These are phyloP conservation scores for Mayetiola destructor DNA, from an alignment of 2,888 invertebrate species.

Conservation along the genomic window DNA sequence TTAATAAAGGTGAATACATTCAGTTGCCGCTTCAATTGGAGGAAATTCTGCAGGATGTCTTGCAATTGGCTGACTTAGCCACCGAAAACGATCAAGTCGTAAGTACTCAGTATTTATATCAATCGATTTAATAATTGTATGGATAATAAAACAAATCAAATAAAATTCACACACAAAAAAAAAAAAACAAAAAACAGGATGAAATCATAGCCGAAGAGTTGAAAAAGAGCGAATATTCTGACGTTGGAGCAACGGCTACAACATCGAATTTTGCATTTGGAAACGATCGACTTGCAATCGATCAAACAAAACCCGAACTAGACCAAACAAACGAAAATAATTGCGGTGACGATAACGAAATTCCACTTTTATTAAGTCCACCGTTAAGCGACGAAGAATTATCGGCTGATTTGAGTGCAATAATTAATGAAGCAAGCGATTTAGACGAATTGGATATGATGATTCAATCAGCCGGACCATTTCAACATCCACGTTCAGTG, in stretches of 20 bases:
- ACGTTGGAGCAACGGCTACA: background rate
- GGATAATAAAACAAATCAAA: too few relatives aligned
- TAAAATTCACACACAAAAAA: background rate
- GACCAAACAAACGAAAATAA: background rate
- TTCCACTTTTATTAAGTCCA: background rate
- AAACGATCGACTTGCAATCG: background rate
- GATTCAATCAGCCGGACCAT: slow-evolving; percentile 33
- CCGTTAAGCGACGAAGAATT: slow-evolving; percentile 8
- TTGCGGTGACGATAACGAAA: background rate
- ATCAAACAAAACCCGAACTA: background rate
- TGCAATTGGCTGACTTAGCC: slow-evolving; percentile 30
- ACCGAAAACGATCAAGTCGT: slow-evolving; percentile 22
- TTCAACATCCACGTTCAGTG: slow-evolving; percentile 25
- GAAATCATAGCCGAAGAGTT: slow-evolving; percentile 5
- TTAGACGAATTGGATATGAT: slow-evolving; percentile 31
- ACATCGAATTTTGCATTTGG: slow-evolving; percentile 5
- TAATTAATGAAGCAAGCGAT: slow-evolving; percentile 33
- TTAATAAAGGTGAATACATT: slow-evolving; percentile 35
- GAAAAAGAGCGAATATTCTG: background rate
- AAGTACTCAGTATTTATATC: background rate
- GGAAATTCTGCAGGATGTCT: slow-evolving; percentile 33
- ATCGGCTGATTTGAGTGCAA: slow-evolving; percentile 13
- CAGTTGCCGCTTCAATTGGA: slow-evolving; percentile 30
- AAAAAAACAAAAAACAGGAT: background rate
- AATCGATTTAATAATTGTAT: too few relatives aligned